These are phyloP conservation scores for Melipona beecheii DNA, from an alignment of 2,888 invertebrate species.

Conservation along the genomic window DNA sequence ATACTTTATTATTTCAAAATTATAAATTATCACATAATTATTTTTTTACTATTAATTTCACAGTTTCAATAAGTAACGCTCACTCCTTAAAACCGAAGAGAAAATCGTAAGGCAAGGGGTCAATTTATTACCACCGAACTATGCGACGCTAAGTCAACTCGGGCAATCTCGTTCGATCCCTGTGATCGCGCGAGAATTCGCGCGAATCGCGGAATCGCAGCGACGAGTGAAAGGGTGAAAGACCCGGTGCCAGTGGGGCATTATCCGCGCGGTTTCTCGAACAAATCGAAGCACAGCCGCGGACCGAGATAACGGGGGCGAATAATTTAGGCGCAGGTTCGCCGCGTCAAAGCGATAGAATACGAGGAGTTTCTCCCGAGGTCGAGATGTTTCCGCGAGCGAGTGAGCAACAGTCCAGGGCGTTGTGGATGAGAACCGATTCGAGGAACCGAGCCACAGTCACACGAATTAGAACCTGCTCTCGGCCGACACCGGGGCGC, in stretches of 20 bases:
- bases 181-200: not conserved
- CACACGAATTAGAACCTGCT: constrained; percentile 84
- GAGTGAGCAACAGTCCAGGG: not conserved
- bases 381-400: constrained; percentile 14
- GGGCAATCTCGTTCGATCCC: too few relatives aligned
- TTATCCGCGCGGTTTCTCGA: constrained; percentile 38
- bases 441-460: constrained; percentile 66
- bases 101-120: too few relatives aligned
- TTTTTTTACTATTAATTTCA: too few relatives aligned
- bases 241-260: not conserved
- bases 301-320: constrained; percentile 17
- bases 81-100: too few relatives aligned
- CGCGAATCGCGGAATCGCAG: constrained; percentile 14
- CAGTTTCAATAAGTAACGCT: too few relatives aligned
- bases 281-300: constrained; percentile 46
- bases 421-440: constrained; percentile 30
- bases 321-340: constrained; percentile 28
- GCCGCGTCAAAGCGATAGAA: constrained; percentile 34
- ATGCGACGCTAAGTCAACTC: too few relatives aligned
- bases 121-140: too few relatives aligned
- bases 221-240: not conserved
- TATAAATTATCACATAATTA: too few relatives aligned
- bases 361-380: constrained; percentile 28
- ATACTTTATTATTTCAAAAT: too few relatives aligned
- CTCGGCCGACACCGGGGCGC: constrained; percentile 82